phyloP scores from a whole-genome alignment of 2,113 vertebrate genomes.

The Aegotheles bennettii region DNA sequence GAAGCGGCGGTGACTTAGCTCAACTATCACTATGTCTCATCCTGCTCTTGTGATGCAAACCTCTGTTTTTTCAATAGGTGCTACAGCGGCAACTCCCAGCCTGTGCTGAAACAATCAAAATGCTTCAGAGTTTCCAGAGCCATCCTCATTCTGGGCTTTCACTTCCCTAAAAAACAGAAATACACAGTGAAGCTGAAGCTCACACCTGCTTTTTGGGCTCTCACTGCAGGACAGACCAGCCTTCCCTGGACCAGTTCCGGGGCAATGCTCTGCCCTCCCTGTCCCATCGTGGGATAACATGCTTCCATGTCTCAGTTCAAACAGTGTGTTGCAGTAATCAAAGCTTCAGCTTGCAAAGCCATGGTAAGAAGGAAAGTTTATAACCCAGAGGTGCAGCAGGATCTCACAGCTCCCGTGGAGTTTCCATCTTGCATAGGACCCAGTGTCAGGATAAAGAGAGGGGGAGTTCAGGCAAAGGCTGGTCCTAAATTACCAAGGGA shows the following conservation, averaged over 20 bases:
- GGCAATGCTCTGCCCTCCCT: neutral
- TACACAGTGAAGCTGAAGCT: neutral
- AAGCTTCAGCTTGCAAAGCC: neutral
- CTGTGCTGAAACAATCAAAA: neutral
- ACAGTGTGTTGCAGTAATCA: rapidly evolving
- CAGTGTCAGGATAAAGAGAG: neutral
- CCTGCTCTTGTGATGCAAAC: slow-evolving; percentile 27
- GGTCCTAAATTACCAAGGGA: neutral
- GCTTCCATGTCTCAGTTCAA: neutral
- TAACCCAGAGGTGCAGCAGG: neutral
- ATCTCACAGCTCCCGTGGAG: rapidly evolving
- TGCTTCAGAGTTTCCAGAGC: slow-evolving; percentile 4
- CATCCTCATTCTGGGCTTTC: neutral
- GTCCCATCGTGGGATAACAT: rapidly evolving
- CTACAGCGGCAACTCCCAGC: neutral
- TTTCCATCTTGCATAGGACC: neutral
- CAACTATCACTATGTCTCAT: slow-evolving; percentile 14
- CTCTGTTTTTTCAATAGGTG: slow-evolving; percentile 6
- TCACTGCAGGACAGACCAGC: neutral
- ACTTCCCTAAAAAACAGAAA: neutral
- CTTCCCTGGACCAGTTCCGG: neutral
- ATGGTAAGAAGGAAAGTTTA: neutral
- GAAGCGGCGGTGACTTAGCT: neutral
- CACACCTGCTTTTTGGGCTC: neutral
- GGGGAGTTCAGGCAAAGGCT: neutral